Evolutionary conservation across 2,113 vertebrate species (phyloP).

Genomic region (Microcebus tavaratra): DNA sequence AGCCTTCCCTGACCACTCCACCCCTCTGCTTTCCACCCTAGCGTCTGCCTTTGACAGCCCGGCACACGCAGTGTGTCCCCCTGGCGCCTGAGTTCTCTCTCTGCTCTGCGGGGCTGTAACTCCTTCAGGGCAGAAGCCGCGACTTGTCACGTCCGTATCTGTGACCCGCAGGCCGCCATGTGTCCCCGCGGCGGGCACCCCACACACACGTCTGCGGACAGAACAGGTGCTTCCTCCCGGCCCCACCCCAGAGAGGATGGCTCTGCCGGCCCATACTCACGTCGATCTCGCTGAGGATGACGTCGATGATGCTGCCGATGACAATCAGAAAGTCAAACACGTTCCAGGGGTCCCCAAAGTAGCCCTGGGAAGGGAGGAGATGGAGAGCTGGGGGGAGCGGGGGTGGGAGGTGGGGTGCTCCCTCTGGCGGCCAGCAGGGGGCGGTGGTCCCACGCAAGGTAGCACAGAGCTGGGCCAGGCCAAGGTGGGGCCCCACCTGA

Average conservation of each 20-base stretch:
- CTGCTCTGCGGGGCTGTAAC: background rate
- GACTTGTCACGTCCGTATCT: background rate
- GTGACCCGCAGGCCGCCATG: rapidly evolving
- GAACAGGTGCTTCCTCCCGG: background rate
- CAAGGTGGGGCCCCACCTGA: background rate
- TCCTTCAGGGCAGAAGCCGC: background rate
- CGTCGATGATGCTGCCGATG: constrained; percentile 96
- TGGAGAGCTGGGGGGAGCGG: background rate
- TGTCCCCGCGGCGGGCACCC: background rate
- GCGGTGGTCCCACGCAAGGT: rapidly evolving
- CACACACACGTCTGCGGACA: background rate
- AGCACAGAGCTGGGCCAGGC: background rate
- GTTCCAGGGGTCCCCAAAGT: constrained; percentile 99
- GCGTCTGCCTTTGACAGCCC: background rate
- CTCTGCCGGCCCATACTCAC: constrained; percentile 85
- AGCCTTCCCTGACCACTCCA: background rate
- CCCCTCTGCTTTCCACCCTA: background rate
- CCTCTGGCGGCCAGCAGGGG: background rate
- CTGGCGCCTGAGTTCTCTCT: background rate
- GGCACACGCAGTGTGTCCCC: rapidly evolving
- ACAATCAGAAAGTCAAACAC: constrained; percentile 99
- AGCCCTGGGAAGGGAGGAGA: constrained; percentile 88
- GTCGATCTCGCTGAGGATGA: constrained; percentile 97
- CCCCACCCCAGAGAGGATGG: background rate
- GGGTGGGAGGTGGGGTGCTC: background rate